These are phyloP conservation scores for Bagarius yarrelli DNA, from an alignment of 2,113 vertebrate species.

Conservation along the genomic window DNA sequence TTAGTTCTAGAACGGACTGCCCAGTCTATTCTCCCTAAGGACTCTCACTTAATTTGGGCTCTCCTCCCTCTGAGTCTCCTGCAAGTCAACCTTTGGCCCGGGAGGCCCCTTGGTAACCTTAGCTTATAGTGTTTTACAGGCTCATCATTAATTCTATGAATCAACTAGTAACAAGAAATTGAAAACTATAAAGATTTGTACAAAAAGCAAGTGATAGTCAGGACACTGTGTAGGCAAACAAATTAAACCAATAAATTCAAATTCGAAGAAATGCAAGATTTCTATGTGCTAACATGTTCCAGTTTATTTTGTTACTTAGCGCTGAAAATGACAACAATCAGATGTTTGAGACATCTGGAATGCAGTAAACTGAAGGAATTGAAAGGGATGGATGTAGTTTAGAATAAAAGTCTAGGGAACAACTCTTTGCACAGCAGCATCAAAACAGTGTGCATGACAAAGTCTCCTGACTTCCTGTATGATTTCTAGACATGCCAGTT, in stretches of 20 bases:
- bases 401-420: slow-evolving; percentile 55
- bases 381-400: slow-evolving; percentile 54
- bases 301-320: slow-evolving; percentile 3
- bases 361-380: slow-evolving; percentile 50
- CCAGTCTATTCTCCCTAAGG: slow-evolving; percentile 54
- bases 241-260: not conserved
- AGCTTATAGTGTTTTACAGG: slow-evolving; percentile 76
- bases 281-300: not conserved
- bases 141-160: slow-evolving; percentile 78
- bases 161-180: slow-evolving; percentile 79
- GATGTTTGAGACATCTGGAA: slow-evolving; percentile 32
- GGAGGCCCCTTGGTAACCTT: slow-evolving; percentile 65
- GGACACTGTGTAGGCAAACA: not conserved
- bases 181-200: slow-evolving; percentile 65
- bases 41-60: slow-evolving; percentile 54
- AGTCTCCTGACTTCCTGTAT: slow-evolving; percentile 68
- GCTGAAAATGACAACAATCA: not conserved
- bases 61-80: slow-evolving; percentile 60
- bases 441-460: slow-evolving; percentile 64
- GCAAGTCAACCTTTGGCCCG: slow-evolving; percentile 64
- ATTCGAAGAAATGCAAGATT: slow-evolving; percentile 5
- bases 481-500: slow-evolving; percentile 72
- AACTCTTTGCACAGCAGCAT: slow-evolving; percentile 64
- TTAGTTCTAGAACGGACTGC: slow-evolving; percentile 34
- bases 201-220: slow-evolving; percentile 40